Conservation (phyloP, 1,140 invertebrate genomes). For the Leucophenga varia region DNA sequence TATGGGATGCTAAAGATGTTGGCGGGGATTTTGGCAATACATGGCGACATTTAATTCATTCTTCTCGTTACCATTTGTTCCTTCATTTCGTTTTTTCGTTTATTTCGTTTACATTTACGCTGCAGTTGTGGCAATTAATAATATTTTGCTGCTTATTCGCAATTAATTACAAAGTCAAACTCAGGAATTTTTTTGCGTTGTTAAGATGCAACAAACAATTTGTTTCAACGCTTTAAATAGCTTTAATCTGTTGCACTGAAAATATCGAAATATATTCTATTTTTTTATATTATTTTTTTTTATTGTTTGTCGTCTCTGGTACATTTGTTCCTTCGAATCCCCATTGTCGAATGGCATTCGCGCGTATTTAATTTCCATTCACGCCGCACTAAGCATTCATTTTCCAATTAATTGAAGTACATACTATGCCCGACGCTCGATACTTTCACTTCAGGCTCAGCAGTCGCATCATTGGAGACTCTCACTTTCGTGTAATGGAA, state of each 20-base stretch:
- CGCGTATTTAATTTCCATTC: no score
- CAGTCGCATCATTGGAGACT: neutral
- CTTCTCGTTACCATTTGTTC: no score
- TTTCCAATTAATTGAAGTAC: slow-evolving; percentile 54
- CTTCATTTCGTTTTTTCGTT: no score
- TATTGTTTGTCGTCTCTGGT: no score
- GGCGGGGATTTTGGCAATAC: slow-evolving; percentile 10
- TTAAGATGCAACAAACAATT: neutral
- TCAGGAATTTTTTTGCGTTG: slow-evolving; percentile 4
- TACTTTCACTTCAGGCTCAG: slow-evolving; percentile 40
- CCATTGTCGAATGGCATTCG: no score
- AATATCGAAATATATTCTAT: slow-evolving; percentile 22
- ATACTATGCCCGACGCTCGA: no score
- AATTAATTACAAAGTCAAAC: slow-evolving; percentile 35
- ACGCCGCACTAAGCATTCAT: slow-evolving; percentile 27
- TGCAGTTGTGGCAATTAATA: slow-evolving; percentile 54
- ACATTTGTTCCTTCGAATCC: no score
- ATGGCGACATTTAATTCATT: slow-evolving; percentile 37
- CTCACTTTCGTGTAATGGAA: neutral
- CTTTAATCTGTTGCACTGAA: slow-evolving; percentile 26
- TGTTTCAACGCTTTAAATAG: no score
- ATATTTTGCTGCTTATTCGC: slow-evolving; percentile 40
- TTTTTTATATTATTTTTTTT: neutral
- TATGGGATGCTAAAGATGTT: no score
- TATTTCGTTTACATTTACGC: slow-evolving; percentile 6